Percentiles rank a stretch among this genome's conserved stretches.
These are phyloP conservation scores for Sipha maydis DNA, from an alignment of 2,888 invertebrate genomes.

Conservation along the genomic window DNA sequence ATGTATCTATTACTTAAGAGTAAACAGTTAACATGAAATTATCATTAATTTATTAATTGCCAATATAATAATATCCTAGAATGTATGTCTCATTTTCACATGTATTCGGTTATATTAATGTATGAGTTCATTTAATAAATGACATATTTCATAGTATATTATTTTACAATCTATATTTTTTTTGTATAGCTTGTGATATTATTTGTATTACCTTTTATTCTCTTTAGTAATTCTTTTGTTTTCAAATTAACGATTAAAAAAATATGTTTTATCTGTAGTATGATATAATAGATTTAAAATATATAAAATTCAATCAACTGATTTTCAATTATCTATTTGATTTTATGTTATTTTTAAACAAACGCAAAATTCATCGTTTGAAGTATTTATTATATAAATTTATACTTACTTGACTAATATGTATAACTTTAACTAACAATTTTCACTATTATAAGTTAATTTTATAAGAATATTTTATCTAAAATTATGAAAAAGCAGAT, in stretches of 20 bases:
- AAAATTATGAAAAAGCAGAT: too few species aligned
- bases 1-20: not conserved
- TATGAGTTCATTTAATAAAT: not conserved
- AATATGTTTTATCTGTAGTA: not conserved
- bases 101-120: not conserved
- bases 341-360: too few species aligned
- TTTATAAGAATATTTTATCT: too few species aligned
- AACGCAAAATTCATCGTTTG: too few species aligned
- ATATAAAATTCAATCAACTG: too few species aligned
- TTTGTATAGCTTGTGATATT: too few species aligned
- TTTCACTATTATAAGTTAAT: too few species aligned
- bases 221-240: not conserved
- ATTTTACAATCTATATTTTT: not conserved
- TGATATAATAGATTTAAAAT: too few species aligned
- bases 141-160: not conserved
- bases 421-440: too few species aligned
- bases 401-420: too few species aligned
- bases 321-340: not conserved
- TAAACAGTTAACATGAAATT: not conserved
- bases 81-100: not conserved
- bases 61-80: not conserved
- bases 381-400: too few species aligned
- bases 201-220: not conserved
- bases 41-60: slow-evolving; percentile 14
- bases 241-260: not conserved